Evolutionary conservation across 1,140 invertebrate species (phyloP).

Genomic region (Drosophila nasuta): DNA sequence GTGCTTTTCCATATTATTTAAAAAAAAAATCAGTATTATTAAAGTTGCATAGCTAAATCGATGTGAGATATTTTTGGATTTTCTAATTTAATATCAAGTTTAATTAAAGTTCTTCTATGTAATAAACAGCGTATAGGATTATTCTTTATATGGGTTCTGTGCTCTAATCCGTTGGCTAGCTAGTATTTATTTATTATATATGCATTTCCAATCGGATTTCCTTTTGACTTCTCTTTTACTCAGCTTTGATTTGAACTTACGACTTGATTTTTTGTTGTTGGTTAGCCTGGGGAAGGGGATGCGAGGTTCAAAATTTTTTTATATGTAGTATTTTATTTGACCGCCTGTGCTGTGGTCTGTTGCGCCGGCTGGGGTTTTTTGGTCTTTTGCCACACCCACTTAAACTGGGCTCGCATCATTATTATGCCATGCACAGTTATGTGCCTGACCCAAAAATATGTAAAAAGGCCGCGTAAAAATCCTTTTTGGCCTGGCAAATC

Average conservation of each 20-base stretch:
- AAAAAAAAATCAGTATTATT: neutral
- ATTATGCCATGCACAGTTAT: constrained; percentile 83
- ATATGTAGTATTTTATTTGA: constrained; percentile 56
- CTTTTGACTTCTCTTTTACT: constrained; percentile 34
- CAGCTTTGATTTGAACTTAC: constrained; percentile 42
- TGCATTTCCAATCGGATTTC: constrained; percentile 70
- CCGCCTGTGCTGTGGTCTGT: constrained; percentile 42
- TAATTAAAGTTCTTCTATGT: neutral
- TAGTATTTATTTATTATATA: constrained; percentile 28
- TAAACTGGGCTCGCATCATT: constrained; percentile 64
- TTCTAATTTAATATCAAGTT: neutral
- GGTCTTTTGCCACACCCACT: constrained; percentile 21
- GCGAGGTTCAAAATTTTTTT: constrained; percentile 1
- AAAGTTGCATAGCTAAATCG: neutral
- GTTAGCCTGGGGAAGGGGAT: no score
- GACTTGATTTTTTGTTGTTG: constrained; percentile 48
- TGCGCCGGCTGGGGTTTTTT: constrained; percentile 32
- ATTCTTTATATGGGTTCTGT: neutral
- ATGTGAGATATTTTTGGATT: neutral
- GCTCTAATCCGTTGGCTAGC: neutral
- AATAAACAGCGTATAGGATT: neutral
- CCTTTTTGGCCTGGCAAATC: constrained; percentile 60
- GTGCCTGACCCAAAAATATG: constrained; percentile 76
- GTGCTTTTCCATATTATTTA: constrained; percentile 24
- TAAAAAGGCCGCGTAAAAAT: constrained; percentile 75